Conservation (phyloP, 1,140 invertebrate species). For the Popillia japonica region DNA sequence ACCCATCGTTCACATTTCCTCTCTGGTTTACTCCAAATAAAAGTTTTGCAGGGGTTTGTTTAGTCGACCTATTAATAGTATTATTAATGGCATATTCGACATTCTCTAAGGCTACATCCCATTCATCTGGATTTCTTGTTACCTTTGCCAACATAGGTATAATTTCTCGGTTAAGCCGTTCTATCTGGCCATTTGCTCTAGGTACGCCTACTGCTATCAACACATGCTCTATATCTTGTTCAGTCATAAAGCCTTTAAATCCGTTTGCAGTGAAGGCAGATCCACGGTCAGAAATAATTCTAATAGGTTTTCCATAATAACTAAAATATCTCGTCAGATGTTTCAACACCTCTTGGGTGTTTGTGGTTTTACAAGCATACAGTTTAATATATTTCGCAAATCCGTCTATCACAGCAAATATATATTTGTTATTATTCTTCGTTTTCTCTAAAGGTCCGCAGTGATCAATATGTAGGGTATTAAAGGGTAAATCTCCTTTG, state of each 20-base stretch:
- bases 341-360: constrained; percentile 41
- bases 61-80: constrained; percentile 6
- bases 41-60: neutral
- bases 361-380: constrained; percentile 42
- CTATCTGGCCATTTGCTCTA: too few species aligned
- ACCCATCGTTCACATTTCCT: neutral
- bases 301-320: constrained; percentile 43
- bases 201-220: too few species aligned
- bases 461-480: constrained; percentile 54
- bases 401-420: constrained; percentile 50
- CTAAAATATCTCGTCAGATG: constrained; percentile 43
- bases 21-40: constrained; percentile 33
- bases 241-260: constrained; percentile 36
- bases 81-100: constrained; percentile 28
- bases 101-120: neutral
- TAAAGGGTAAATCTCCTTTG: constrained; percentile 52
- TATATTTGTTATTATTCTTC: constrained; percentile 40
- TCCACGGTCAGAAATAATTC: constrained; percentile 47
- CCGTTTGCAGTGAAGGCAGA: constrained; percentile 42
- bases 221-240: constrained; percentile 18
- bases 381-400: constrained; percentile 51
- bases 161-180: too few species aligned
- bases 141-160: too few species aligned
- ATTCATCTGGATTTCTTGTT: too few species aligned
- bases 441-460: constrained; percentile 49